Base-by-base conservation (phyloP, 1,140 invertebrate genomes). In the Brachionus calyciflorus region DNA sequence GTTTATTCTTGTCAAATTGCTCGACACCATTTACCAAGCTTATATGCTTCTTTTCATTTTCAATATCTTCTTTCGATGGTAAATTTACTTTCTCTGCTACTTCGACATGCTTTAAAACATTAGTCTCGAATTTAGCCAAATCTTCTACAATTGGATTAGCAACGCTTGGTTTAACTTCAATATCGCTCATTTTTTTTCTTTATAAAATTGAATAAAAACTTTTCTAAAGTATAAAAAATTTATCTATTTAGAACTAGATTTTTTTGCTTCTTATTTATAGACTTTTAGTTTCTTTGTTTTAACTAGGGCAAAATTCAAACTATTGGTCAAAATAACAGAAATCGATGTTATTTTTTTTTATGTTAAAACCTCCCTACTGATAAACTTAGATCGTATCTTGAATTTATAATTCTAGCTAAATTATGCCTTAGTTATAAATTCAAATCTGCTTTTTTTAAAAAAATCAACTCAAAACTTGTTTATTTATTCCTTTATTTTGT, bases 31-130 rank as follows among this genome's bases (percentile, higher is more conserved):
- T 65, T 1, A 65, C 60, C 60, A 65, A 65, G 19, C 19, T 65
- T 0, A 65, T 65, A 24, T 65, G 60, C 24, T 65, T 41, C 30
- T 65, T 65, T 12, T 65, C 60, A 41, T 24, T 44, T n/a, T 65
- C 60, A 14, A 65, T 65, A 19, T 65, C 60, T 41, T 65, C 60
- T 28, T 65, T 65, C 6, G 60, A 65, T 21, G 60, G 60, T 24
- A 65, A 9, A 44, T 65, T 65, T 24, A 65, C 41, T 41, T 65
- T 65, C 44, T 65, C 60, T 17, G 60, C 10, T 7, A 65, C 60
- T 44, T 65, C 37, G 21, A 65, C 60, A 44, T 65, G 60, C 60
- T 65, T 65, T 12, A 65, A 26, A 44, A 12, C 60, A 65, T 65
- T 65, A 6, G 60, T 24, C 37, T 65, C 60, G 41, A 65, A 65